Conservation (phyloP, 1,140 invertebrate species). For the Sycophila sp. region DNA sequence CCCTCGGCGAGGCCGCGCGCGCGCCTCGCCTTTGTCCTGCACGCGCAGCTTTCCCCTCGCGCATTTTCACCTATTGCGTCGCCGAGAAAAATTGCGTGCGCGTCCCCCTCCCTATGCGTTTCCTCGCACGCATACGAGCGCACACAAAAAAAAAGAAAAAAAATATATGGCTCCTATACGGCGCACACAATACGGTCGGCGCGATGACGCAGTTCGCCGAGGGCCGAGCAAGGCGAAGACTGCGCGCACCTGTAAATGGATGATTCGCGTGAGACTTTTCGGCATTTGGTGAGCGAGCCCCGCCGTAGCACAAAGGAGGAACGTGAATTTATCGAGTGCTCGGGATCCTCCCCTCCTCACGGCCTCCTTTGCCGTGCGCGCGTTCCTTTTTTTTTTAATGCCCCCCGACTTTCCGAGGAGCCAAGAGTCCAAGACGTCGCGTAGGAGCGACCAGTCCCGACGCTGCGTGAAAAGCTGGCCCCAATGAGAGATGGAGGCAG, state of each 20-base stretch:
- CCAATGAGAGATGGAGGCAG: background rate
- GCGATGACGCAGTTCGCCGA: constrained; percentile 21
- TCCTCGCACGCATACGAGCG: background rate
- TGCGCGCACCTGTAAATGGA: constrained; percentile 50
- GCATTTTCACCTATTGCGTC: constrained; percentile 5
- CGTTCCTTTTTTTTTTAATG: constrained; percentile 35
- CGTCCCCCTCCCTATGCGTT: background rate
- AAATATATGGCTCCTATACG: too few relatives aligned
- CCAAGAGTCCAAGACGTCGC: too few relatives aligned
- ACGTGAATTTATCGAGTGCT: constrained; percentile 48
- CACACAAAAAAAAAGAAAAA: constrained; percentile 15
- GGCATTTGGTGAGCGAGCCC: constrained; percentile 42
- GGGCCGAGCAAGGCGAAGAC: too few relatives aligned
- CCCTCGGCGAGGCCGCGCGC: too few relatives aligned
- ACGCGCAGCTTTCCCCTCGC: constrained; percentile 1
- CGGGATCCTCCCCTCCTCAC: constrained; percentile 12
- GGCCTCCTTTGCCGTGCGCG: constrained; percentile 45
- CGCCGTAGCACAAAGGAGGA: constrained; percentile 39
- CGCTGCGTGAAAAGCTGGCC: background rate
- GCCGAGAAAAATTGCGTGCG: constrained; percentile 12
- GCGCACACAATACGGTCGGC: constrained; percentile 22
- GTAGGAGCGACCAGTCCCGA: too few relatives aligned
- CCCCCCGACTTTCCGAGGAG: constrained; percentile 39
- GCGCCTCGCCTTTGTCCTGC: too few relatives aligned
- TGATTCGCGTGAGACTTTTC: constrained; percentile 55